phyloP scores from a whole-genome alignment of 1,140 invertebrate species.

The Macrobrachium nipponense region DNA sequence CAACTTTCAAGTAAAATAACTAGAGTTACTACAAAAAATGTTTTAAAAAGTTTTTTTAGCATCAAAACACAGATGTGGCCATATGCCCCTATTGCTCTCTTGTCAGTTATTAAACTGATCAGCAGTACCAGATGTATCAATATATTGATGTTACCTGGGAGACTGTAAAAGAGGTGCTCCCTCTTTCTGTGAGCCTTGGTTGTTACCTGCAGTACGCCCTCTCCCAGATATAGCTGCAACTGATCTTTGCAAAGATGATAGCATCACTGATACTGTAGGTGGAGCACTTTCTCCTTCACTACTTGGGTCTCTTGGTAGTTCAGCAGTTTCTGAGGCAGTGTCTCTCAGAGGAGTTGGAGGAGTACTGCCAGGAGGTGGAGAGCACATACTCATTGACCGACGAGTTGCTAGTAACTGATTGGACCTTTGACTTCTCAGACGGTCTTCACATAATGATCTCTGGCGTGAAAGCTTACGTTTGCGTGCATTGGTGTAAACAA shows the following conservation, averaged over 20 bases:
- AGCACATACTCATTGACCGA: slow-evolving; percentile 59
- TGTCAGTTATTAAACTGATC: slow-evolving; percentile 28
- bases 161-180: slow-evolving; percentile 46
- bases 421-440: slow-evolving; percentile 30
- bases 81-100: slow-evolving; percentile 21
- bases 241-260: slow-evolving; percentile 59
- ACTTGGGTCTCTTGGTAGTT: slow-evolving; percentile 7
- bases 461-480: slow-evolving; percentile 49
- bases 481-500: slow-evolving; percentile 58
- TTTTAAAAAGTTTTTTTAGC: too few relatives aligned
- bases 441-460: slow-evolving; percentile 58
- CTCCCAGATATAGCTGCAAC: slow-evolving; percentile 41
- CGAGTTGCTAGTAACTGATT: slow-evolving; percentile 20
- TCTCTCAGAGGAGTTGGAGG: slow-evolving; percentile 12
- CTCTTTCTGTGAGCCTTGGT: slow-evolving; percentile 46
- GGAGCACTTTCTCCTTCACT: slow-evolving; percentile 38
- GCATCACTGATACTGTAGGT: slow-evolving; percentile 58
- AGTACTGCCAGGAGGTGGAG: slow-evolving; percentile 38
- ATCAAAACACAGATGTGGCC: not conserved
- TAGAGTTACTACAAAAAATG: too few relatives aligned
- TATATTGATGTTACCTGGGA: slow-evolving; percentile 54
- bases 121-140: not conserved
- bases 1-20: too few relatives aligned
- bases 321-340: slow-evolving; percentile 3
- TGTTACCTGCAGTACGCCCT: slow-evolving; percentile 18